A percentile compares a stretch with the other conserved stretches of the same genome.
phyloP scores from a whole-genome alignment of 1,140 invertebrate species.

The Trinorchestia longiramus region DNA sequence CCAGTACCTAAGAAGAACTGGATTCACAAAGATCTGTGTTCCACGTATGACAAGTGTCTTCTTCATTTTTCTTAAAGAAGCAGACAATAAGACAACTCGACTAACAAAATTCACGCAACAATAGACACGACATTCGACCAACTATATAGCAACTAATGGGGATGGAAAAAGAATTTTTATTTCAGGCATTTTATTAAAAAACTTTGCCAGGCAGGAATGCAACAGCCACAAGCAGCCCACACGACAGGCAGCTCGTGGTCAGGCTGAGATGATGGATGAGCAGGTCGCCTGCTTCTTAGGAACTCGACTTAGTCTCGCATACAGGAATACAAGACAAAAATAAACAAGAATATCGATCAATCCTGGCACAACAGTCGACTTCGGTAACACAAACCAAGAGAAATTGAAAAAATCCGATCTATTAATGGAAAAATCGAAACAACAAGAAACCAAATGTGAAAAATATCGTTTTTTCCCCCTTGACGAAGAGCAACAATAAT shows the following conservation, averaged over 20 bases:
- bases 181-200: conserved; percentile 39
- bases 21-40: no score
- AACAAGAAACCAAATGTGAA: background rate
- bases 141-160: background rate
- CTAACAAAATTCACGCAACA: background rate
- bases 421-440: background rate
- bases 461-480: background rate
- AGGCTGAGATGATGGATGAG: background rate
- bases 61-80: no score
- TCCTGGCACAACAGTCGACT: background rate
- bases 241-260: background rate
- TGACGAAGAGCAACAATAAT: background rate
- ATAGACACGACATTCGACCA: background rate
- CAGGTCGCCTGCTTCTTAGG: background rate
- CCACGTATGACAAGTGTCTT: no score
- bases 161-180: background rate
- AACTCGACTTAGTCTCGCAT: background rate
- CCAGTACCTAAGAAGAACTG: no score
- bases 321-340: background rate
- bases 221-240: background rate
- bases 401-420: background rate
- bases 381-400: background rate
- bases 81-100: no score
- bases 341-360: background rate
- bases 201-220: conserved; percentile 22